Percentiles rank a stretch among this genome's conserved stretches.
These are phyloP conservation scores for Orchesella cincta DNA, from an alignment of 1,140 invertebrate genomes.

Conservation along the genomic window DNA sequence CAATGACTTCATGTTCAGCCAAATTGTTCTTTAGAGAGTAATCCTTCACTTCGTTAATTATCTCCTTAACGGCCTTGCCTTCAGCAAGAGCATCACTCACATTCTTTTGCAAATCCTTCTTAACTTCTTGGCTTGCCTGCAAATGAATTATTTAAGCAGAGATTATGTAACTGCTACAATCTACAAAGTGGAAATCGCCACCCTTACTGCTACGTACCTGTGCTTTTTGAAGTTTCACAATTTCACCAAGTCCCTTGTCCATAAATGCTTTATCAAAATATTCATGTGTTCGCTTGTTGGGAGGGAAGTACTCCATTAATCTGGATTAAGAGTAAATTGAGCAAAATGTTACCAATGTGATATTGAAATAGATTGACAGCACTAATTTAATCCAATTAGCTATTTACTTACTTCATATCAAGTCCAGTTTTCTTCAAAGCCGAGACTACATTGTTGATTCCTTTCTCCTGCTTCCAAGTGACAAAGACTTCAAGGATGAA, in stretches of 20 bases:
- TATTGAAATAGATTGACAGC: background rate
- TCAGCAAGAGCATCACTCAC: conserved; percentile 81
- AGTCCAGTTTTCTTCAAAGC: conserved; percentile 85
- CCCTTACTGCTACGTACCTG: conserved; percentile 59
- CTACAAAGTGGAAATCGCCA: background rate
- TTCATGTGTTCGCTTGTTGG: conserved; percentile 87
- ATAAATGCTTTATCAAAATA: conserved; percentile 81
- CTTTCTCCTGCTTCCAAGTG: conserved; percentile 88
- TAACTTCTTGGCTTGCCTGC: conserved; percentile 77
- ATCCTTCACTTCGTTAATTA: conserved; percentile 80
- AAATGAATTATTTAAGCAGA: conserved; percentile 10
- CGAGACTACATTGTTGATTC: conserved; percentile 78
- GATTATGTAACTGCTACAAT: conserved; percentile 18
- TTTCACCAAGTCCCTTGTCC: conserved; percentile 79
- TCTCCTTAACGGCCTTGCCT: conserved; percentile 76
- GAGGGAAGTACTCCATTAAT: conserved; percentile 87
- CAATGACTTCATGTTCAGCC: conserved; percentile 84
- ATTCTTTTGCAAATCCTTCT: conserved; percentile 73
- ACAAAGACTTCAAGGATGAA: conserved; percentile 89
- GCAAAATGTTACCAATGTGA: background rate
- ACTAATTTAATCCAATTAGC: conserved; percentile 19
- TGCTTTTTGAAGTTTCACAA: conserved; percentile 85
- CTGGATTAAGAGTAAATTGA: conserved; percentile 57
- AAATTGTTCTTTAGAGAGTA: conserved; percentile 77
- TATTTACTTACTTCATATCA: conserved; percentile 67